Evolutionary conservation across 2,113 vertebrate species (phyloP).

Genomic region (Urocolius indicus): DNA sequence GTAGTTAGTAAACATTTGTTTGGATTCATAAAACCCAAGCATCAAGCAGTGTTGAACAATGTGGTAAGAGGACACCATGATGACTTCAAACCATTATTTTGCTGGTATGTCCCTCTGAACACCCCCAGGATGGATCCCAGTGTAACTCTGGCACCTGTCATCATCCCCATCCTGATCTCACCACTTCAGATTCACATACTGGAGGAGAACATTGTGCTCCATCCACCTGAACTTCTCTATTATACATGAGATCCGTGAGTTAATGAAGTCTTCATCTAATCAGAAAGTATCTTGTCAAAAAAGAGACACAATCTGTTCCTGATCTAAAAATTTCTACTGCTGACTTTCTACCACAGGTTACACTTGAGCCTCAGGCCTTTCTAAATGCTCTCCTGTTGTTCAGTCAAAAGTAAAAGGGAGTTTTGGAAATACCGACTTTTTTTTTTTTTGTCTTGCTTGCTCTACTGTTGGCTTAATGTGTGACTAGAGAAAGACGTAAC

Average conservation of each 20-base stretch:
- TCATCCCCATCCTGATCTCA: not conserved
- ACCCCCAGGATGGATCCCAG: not conserved
- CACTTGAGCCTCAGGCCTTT: not conserved
- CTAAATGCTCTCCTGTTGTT: not conserved
- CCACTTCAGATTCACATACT: rapidly evolving
- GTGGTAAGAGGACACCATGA: rapidly evolving
- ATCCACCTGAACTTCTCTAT: not conserved
- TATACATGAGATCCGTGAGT: not conserved
- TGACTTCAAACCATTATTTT: not conserved
- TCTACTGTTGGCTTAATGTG: not conserved
- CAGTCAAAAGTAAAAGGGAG: not conserved
- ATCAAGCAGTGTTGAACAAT: no score
- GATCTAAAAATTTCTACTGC: not conserved
- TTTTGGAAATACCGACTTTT: not conserved
- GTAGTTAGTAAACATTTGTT: not conserved
- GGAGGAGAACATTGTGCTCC: not conserved
- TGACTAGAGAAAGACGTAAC: not conserved
- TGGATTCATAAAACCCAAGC: not conserved
- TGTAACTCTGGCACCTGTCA: not conserved
- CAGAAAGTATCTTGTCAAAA: not conserved
- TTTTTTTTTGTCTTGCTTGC: not conserved
- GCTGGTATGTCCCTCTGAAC: rapidly evolving
- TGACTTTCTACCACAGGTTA: not conserved
- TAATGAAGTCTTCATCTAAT: not conserved
- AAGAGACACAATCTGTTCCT: not conserved